phyloP scores from a whole-genome alignment of 2,797 vertebrate species.

The Picus viridis region DNA sequence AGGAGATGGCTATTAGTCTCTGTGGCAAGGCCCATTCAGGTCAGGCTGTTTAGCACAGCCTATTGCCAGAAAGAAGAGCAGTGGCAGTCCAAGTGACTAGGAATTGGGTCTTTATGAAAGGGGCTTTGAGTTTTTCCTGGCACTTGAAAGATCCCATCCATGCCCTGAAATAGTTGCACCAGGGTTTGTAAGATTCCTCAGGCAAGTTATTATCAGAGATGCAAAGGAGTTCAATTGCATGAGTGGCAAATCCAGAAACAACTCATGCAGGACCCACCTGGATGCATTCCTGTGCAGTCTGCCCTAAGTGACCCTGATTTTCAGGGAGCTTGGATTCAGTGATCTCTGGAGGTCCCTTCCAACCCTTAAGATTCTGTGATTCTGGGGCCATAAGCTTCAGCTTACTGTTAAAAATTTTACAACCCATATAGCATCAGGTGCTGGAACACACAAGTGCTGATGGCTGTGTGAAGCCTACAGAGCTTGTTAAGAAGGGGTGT shows the following conservation, averaged over 20 bases:
- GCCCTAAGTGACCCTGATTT: no score
- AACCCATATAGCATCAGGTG: accelerated
- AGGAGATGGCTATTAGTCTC: background rate
- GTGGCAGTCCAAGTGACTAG: no score
- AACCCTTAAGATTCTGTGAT: no score
- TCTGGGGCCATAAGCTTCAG: background rate
- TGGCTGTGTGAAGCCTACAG: background rate
- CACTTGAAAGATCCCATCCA: accelerated
- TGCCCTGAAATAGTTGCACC: background rate
- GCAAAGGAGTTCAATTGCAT: background rate
- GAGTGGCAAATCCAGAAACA: background rate
- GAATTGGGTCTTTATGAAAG: accelerated
- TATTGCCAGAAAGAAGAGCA: background rate
- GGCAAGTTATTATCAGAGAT: background rate
- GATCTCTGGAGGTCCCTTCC: no score
- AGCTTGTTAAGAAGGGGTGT: background rate
- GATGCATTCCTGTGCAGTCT: no score
- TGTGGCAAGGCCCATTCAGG: background rate
- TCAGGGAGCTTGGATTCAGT: no score
- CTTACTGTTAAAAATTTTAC: background rate
- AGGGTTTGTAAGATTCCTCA: background rate
- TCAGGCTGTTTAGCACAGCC: background rate
- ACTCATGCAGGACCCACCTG: background rate
- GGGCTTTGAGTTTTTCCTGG: background rate
- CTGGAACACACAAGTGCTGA: background rate